These are phyloP conservation scores for Monoplex corrugatus DNA, from an alignment of 2,888 invertebrate species.

Conservation along the genomic window DNA sequence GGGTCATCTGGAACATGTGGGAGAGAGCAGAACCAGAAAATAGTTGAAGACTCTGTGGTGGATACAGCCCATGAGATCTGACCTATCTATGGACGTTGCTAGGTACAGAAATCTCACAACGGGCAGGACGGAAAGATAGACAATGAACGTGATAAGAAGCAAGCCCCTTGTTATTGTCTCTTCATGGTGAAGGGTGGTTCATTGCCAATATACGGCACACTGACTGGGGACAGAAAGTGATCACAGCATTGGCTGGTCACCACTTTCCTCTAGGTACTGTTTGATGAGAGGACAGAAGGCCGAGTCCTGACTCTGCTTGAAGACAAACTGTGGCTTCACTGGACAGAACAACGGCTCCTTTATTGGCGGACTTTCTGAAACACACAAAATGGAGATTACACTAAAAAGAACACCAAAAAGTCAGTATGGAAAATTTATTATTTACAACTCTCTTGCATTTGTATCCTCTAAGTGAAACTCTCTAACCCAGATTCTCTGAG, in stretches of 20 bases:
- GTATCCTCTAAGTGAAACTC: no score
- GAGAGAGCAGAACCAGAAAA: not conserved
- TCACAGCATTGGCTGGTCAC: not conserved
- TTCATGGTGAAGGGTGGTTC: not conserved
- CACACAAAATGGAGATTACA: not conserved
- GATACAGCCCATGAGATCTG: conserved; percentile 4
- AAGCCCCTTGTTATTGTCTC: not conserved
- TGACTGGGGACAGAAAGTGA: not conserved
- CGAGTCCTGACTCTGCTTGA: conserved; percentile 74
- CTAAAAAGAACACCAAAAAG: not conserved
- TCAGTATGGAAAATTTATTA: no score
- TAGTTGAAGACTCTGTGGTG: not conserved
- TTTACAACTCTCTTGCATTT: no score
- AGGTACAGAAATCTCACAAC: not conserved
- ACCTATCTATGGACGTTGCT: not conserved
- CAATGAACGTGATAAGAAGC: not conserved
- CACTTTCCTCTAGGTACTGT: conserved; percentile 57
- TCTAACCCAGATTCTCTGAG: no score
- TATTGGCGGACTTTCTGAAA: conserved; percentile 65
- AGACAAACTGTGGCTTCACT: conserved; percentile 71
- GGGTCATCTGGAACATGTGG: no score
- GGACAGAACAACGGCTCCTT: conserved; percentile 74
- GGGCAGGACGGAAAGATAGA: conserved; percentile 13
- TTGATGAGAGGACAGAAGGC: conserved; percentile 74
- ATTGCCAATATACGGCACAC: not conserved